Base-by-base conservation (phyloP, 2,797 vertebrate genomes). In the Sciurus carolinensis region DNA sequence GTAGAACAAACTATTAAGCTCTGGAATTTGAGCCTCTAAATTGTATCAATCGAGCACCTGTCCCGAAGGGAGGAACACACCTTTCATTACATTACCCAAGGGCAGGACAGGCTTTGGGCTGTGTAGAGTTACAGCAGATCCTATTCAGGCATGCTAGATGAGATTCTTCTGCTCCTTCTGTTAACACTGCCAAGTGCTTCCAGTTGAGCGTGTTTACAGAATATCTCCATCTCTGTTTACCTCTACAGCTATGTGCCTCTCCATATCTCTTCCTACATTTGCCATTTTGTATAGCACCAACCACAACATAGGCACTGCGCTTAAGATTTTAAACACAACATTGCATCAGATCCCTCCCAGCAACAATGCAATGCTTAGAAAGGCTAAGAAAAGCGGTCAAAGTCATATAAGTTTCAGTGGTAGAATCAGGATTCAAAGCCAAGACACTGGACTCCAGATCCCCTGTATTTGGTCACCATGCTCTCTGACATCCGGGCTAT, bases 41-140 rank as follows among this genome's bases (percentile, higher is more conserved):
- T 77, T 96, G 95, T 97, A 98, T 97, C 97, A 50, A 11, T 95
- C 90, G 96, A 97, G 91, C 81, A 96, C 85, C 91, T 97, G 97
- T 97, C 98, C 93, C 80, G 33, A 3, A 33, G 66, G 36, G 17
- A 95, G 94, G 84, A 89, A 91, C 50, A 87, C 39, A 83, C 69
- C 86, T 98, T 97, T 95, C 96, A 95, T 97, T 97, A 73, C 92
- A 42, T 96, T 94, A 81, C 95, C 85, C 47, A 1, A 0, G 22
- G 44, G 73, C 81, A 28, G 2, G 75, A 85, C 30, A 7, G 71
- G 73, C 93, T 97, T 36, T 17, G 54, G 87, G 66, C 89, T 98
- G 96, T 71, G 59, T 80, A 93, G 91, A 89, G 76, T 93, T 97
- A 91, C 95, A 81, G n/a, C 44, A 0, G 81, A 69, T 57, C 81